Conservation (phyloP, 2,113 vertebrate genomes). For the Rutilus rutilus region DNA sequence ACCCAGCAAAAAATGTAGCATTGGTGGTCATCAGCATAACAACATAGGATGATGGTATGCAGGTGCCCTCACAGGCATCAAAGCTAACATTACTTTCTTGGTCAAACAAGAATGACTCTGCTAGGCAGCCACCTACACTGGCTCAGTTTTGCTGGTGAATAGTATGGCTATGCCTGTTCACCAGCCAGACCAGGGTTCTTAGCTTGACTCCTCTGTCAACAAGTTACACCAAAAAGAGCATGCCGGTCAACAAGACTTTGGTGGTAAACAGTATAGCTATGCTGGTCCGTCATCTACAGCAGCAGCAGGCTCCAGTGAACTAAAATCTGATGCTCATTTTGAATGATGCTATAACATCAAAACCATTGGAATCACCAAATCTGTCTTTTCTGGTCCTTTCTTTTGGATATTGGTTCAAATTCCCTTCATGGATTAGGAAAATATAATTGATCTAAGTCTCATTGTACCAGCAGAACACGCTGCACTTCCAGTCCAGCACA, state of each 20-base stretch:
- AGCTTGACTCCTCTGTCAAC: background rate
- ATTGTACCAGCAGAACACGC: background rate
- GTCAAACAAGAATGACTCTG: background rate
- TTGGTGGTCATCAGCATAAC: too few species aligned
- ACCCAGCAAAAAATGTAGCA: background rate
- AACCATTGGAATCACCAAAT: background rate
- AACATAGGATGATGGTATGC: background rate
- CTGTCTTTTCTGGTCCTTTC: background rate
- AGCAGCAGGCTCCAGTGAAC: background rate
- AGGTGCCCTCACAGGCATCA: background rate
- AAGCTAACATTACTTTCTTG: background rate
- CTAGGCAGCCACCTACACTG: background rate
- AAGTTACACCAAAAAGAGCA: background rate
- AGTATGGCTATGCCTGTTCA: background rate
- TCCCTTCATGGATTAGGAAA: background rate
- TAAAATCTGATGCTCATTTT: background rate
- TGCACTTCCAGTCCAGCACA: slow-evolving; percentile 10
- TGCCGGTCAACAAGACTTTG: background rate
- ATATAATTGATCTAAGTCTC: background rate
- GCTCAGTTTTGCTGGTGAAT: background rate
- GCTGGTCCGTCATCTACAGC: background rate
- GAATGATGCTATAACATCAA: background rate
- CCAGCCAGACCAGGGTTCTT: background rate
- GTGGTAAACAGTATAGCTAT: background rate
- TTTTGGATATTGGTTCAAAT: background rate